These are phyloP conservation scores for Dynastes tityus DNA, from an alignment of 2,888 invertebrate genomes.

Conservation along the genomic window DNA sequence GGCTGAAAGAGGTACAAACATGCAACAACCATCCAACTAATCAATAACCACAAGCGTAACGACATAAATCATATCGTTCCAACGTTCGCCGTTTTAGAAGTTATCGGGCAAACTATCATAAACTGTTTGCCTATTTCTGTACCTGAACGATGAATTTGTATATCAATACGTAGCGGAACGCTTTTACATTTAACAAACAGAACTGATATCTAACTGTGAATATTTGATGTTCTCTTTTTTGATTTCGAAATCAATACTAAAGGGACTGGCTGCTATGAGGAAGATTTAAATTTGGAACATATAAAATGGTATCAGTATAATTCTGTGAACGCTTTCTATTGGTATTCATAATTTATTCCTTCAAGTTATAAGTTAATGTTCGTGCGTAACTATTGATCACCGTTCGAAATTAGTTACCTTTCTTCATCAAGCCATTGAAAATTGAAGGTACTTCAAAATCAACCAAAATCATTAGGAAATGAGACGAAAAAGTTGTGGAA, in stretches of 20 bases:
- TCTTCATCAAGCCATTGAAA: too few relatives aligned
- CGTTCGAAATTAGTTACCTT: too few relatives aligned
- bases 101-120: conserved; percentile 26
- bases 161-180: background rate
- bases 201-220: background rate
- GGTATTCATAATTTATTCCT: too few relatives aligned
- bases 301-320: too few relatives aligned
- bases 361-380: too few relatives aligned
- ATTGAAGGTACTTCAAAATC: too few relatives aligned
- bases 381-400: too few relatives aligned
- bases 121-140: conserved; percentile 27
- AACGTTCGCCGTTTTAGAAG: conserved; percentile 11
- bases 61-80: conserved; percentile 37
- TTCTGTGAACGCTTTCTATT: too few relatives aligned
- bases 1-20: conserved; percentile 27
- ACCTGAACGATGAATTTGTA: background rate
- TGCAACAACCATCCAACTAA: conserved; percentile 26
- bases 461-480: too few relatives aligned
- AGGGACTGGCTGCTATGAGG: background rate
- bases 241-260: background rate
- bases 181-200: background rate
- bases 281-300: background rate
- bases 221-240: background rate
- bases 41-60: conserved; percentile 35
- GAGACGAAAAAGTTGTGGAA: too few relatives aligned